Conservation (phyloP, 2,888 invertebrate genomes). For the Ochropacha duplaris region DNA sequence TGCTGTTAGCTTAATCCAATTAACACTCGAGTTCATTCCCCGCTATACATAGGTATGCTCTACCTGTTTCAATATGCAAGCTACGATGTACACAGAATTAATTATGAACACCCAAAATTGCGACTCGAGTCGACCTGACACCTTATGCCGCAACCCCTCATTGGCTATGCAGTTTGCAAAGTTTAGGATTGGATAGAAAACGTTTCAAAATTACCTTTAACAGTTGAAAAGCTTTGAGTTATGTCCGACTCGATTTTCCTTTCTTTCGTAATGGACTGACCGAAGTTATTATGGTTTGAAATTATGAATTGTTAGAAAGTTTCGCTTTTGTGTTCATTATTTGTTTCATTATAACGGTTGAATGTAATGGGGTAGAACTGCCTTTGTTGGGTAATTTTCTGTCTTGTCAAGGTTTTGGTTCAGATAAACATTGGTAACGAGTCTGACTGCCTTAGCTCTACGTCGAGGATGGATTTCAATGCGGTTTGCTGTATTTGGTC, state of each 20-base stretch:
- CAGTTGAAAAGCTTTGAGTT: constrained; percentile 6
- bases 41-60: neutral
- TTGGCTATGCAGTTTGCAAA: constrained; percentile 35
- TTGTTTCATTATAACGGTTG: neutral
- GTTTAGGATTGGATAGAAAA: constrained; percentile 13
- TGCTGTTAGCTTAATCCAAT: neutral
- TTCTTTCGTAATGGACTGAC: neutral
- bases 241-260: constrained; percentile 2
- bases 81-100: constrained; percentile 29
- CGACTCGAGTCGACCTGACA: constrained; percentile 3
- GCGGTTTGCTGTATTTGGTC: neutral
- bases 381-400: neutral
- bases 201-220: constrained; percentile 11
- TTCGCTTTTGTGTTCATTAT: neutral
- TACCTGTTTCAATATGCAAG: constrained; percentile 21
- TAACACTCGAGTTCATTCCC: neutral
- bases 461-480: neutral
- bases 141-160: constrained; percentile 17
- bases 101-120: constrained; percentile 21
- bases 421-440: neutral
- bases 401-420: neutral
- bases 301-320: neutral
- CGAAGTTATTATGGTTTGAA: neutral
- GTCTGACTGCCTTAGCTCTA: neutral
- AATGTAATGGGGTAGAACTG: neutral